Evolutionary conservation across 2,797 vertebrate genomes (phyloP).

Genomic region (Mionectes olivaceus): DNA sequence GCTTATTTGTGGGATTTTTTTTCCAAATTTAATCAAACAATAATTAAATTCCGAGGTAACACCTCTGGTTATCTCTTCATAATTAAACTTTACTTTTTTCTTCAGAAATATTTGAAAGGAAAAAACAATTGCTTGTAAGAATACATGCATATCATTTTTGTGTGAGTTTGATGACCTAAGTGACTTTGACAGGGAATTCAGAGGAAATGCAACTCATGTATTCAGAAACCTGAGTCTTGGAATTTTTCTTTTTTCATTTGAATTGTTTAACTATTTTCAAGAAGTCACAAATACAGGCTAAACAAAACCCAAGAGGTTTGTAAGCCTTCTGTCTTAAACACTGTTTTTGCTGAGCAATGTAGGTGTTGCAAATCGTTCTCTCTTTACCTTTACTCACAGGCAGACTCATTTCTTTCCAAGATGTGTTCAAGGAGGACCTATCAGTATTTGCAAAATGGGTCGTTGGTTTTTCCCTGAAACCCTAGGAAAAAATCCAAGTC

Average conservation of each 20-base stretch:
- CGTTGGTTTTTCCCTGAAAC: neutral
- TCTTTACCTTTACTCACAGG: neutral
- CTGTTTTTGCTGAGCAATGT: neutral
- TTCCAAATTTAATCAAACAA: conserved; percentile 80
- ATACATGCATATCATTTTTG: conserved; percentile 18
- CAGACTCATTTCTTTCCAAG: neutral
- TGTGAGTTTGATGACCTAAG: neutral
- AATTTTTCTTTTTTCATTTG: neutral
- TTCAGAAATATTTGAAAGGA: conserved; percentile 55
- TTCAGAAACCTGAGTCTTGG: neutral
- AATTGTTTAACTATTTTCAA: neutral
- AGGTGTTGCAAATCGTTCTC: neutral
- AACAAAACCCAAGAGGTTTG: neutral
- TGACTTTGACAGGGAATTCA: conserved; percentile 20
- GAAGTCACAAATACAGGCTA: neutral
- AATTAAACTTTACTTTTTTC: conserved; percentile 75
- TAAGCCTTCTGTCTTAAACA: neutral
- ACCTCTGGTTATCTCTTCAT: conserved; percentile 76
- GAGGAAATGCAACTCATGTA: neutral
- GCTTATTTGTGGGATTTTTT: conserved; percentile 33
- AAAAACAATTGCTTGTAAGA: conserved; percentile 46
- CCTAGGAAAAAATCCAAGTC: neutral
- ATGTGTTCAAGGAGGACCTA: neutral
- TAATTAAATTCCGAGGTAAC: conserved; percentile 79
- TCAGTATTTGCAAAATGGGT: neutral